phyloP scores from a whole-genome alignment of 2,888 invertebrate species.

The Cataglyphis cursor region DNA sequence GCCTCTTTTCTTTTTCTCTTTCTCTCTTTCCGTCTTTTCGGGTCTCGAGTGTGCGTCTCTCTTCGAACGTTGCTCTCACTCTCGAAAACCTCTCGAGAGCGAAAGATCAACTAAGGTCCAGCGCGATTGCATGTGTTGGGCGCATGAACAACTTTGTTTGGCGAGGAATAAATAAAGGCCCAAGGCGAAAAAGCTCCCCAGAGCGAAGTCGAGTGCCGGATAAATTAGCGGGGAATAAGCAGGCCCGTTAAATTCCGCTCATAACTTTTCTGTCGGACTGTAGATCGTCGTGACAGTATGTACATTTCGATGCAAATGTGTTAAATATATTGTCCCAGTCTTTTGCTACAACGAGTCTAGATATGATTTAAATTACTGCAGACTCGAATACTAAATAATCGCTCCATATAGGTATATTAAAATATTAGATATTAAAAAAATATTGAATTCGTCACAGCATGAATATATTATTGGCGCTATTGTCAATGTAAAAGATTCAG shows the following conservation, averaged over 20 bases:
- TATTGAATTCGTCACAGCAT: neutral
- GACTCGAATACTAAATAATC: neutral
- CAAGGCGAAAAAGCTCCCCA: conserved; percentile 25
- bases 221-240: conserved; percentile 33
- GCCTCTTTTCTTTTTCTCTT: conserved; percentile 24
- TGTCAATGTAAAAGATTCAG: neutral
- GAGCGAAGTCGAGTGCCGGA: conserved; percentile 19
- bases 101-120: conserved; percentile 29
- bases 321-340: neutral
- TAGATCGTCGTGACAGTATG: conserved; percentile 6
- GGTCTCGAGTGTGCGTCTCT: conserved; percentile 28
- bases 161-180: conserved; percentile 27
- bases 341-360: neutral
- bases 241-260: conserved; percentile 27
- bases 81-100: conserved; percentile 44
- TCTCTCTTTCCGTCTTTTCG: conserved; percentile 41
- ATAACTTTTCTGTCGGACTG: conserved; percentile 10
- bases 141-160: conserved; percentile 42
- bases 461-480: conserved; percentile 9
- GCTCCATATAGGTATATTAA: neutral
- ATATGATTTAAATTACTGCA: neutral
- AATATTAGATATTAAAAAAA: neutral
- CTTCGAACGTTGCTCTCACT: conserved; percentile 45
- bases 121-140: neutral
- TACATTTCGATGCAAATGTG: conserved; percentile 33